A percentile compares a stretch with the other conserved stretches of the same genome.
These are phyloP conservation scores for Pleuronectes platessa DNA, from an alignment of 2,113 vertebrate genomes.

Conservation along the genomic window DNA sequence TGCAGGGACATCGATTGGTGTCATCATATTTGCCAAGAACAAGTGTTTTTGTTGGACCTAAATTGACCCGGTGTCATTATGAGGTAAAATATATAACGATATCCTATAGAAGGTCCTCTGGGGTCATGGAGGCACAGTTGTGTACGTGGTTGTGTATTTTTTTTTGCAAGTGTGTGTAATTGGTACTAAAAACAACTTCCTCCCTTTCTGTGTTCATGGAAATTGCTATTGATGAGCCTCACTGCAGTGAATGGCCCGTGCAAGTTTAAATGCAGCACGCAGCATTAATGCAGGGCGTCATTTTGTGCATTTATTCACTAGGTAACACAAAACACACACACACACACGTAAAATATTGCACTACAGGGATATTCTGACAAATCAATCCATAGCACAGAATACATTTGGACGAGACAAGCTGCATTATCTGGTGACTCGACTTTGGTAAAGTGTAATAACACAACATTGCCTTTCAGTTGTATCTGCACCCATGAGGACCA, in stretches of 20 bases:
- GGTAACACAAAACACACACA: not conserved
- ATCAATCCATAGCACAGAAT: not conserved
- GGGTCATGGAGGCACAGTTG: not conserved
- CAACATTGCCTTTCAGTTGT: too few species aligned
- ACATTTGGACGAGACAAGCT: not conserved
- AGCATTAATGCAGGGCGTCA: constrained; percentile 26
- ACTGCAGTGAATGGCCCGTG: not conserved
- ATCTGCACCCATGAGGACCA: too few species aligned
- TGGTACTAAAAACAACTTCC: constrained; percentile 4
- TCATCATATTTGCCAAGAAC: too few species aligned
- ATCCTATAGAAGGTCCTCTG: not conserved
- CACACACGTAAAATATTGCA: not conserved
- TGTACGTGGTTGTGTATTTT: constrained; percentile 5
- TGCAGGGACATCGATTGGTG: too few species aligned
- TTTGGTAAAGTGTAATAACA: too few species aligned
- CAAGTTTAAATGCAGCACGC: constrained; percentile 24
- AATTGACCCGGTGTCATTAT: not conserved
- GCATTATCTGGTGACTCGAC: too few species aligned
- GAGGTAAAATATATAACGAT: not conserved
- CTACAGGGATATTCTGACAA: not conserved
- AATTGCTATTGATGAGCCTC: constrained; percentile 59
- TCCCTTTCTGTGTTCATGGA: constrained; percentile 43
- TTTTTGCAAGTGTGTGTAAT: constrained; percentile 1
- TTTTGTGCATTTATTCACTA: constrained; percentile 22
- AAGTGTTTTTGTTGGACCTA: too few species aligned